Conservation (phyloP, 2,797 vertebrate species). For the Numenius phaeopus region DNA sequence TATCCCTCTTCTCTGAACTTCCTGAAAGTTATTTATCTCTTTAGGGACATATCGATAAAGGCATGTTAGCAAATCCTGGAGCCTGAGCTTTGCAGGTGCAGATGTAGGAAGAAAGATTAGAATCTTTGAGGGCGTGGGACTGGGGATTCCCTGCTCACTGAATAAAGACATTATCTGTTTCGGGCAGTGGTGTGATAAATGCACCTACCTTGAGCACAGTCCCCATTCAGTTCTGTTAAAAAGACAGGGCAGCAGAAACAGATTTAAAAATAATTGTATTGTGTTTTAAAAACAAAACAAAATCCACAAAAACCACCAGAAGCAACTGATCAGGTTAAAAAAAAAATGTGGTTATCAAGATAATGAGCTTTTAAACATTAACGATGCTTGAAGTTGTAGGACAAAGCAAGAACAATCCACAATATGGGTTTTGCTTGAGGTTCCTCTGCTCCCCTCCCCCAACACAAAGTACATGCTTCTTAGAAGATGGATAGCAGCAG, state of each 20-base stretch:
- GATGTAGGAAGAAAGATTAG: background rate
- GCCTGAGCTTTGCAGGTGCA: background rate
- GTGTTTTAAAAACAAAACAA: background rate
- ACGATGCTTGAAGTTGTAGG: background rate
- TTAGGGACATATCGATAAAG: background rate
- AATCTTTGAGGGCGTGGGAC: background rate
- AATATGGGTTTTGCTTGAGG: background rate
- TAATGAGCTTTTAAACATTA: background rate
- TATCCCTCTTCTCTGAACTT: background rate
- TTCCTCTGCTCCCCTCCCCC: rapidly evolving
- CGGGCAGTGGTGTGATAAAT: background rate
- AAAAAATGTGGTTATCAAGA: background rate
- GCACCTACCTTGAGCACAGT: background rate
- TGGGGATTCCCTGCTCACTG: background rate
- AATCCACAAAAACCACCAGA: background rate
- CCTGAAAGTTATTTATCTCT: background rate
- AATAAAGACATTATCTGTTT: background rate
- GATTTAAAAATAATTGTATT: background rate
- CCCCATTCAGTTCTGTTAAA: background rate
- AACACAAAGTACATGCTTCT: background rate
- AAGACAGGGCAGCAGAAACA: background rate
- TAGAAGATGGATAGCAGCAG: background rate
- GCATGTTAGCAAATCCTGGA: background rate
- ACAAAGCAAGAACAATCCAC: background rate
- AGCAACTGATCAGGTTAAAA: background rate